Evolutionary conservation across 1,140 invertebrate genomes (phyloP), one percentile per base, ranked within the genome.

Genomic region (Drosophila arizonae): DNA sequence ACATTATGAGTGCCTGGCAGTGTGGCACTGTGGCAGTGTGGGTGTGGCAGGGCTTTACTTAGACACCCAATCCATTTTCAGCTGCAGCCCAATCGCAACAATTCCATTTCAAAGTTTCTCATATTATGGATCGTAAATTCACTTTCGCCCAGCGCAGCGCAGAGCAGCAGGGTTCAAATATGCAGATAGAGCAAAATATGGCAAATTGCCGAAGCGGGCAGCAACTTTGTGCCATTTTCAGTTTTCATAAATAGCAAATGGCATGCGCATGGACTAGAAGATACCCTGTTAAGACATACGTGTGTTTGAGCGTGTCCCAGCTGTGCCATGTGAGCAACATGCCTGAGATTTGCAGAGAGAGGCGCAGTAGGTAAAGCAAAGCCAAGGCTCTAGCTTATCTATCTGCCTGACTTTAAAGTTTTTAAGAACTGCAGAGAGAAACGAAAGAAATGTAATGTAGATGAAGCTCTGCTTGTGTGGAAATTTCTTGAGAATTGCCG

Each of bases 111-210:
- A 70, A 70, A 63, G 67, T 58, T 51, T 54, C 43, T 56, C 54
- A 86, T 39, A 39, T 81, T 70, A 78, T 57, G 72, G 78, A 72
- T 77, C 81, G 80, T 85, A 85, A 85, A 87, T 81, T 85, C 82
- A 85, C 82, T 85, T 85, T 86, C 78, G 71, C 75, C 61, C 26
- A 55, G 50, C 36, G 21, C 39, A 46, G 39, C 36, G 21, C 39
- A 46, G 50, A 15, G 11, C 36, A 39, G 36, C 36, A 11, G 10
- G 13, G 36, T 13, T 36, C 54, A 64, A 56, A 41, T 71, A 64
- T 64, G 68, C 68, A 64, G 70, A 72, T 72, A 52, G 48, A 60
- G 39, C 54, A 55, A 60, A 67, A 72, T 67, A 72, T 67, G 63
- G 63, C 39, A 61, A 60, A 67, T 67, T 67, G 62, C 54, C 39